Evolutionary conservation across 2,113 vertebrate species (phyloP).

Genomic region (Passer montanus): DNA sequence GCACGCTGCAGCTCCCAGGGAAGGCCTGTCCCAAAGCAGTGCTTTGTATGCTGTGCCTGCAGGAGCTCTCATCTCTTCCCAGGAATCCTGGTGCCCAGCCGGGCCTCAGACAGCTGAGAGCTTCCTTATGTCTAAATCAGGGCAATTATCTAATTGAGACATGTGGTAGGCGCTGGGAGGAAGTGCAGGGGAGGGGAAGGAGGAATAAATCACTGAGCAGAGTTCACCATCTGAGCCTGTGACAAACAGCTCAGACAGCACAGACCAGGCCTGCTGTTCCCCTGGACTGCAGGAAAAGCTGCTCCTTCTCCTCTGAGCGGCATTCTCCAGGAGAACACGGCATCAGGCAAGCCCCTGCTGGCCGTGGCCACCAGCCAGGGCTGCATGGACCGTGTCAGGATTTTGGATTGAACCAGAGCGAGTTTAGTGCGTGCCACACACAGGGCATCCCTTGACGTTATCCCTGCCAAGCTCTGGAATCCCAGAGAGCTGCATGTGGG

Average conservation of each 20-base stretch:
- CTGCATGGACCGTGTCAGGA: background rate
- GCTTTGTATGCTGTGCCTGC: background rate
- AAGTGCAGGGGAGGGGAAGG: background rate
- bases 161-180: accelerated
- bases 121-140: background rate
- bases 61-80: background rate
- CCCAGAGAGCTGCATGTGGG: background rate
- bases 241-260: background rate
- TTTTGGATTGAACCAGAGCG: background rate
- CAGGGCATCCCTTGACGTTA: background rate
- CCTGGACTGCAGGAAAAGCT: background rate
- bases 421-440: background rate
- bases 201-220: background rate
- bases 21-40: background rate
- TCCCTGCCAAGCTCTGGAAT: background rate
- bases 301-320: background rate
- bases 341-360: constrained; percentile 41
- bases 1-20: accelerated
- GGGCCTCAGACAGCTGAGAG: background rate
- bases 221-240: background rate
- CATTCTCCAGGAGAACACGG: background rate
- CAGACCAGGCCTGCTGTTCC: background rate
- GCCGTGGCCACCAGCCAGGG: constrained; percentile 45
- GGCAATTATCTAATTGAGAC: background rate
- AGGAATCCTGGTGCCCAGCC: background rate